These are phyloP conservation scores for Cyanoramphus novaezelandiae DNA, from an alignment of 2,113 vertebrate species.

Conservation along the genomic window DNA sequence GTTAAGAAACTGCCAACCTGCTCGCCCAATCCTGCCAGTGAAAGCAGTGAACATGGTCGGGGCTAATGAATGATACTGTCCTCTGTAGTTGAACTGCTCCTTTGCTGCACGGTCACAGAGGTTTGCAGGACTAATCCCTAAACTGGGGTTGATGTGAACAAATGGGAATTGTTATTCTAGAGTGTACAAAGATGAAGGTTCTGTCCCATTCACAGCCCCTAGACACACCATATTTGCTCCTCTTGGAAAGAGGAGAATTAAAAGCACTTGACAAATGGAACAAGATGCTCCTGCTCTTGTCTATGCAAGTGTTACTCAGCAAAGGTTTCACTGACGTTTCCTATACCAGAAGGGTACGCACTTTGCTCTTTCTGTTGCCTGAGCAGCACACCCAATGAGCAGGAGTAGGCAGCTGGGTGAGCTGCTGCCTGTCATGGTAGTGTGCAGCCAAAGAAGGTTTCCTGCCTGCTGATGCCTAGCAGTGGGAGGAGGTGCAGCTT, in stretches of 20 bases:
- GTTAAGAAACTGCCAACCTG: neutral
- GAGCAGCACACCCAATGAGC: neutral
- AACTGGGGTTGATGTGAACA: neutral
- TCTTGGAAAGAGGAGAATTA: neutral
- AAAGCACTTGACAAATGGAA: rapidly evolving
- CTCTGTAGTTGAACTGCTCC: neutral
- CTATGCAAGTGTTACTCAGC: neutral
- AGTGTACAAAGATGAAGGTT: neutral
- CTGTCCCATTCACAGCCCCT: too few relatives aligned
- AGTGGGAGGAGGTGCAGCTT: rapidly evolving
- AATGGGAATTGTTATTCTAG: neutral
- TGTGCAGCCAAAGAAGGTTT: neutral
- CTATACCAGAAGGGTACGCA: rapidly evolving
- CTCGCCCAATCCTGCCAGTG: neutral
- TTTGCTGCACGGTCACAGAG: rapidly evolving
- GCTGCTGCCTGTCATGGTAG: rapidly evolving
- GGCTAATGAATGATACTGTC: neutral
- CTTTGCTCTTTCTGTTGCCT: neutral
- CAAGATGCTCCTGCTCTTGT: rapidly evolving
- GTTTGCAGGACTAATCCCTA: neutral
- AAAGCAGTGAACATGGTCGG: neutral
- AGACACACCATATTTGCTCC: rapidly evolving
- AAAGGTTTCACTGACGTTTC: neutral
- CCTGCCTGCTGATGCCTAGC: neutral
- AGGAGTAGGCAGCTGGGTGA: neutral